Percentiles rank a stretch among this genome's conserved stretches.
These are phyloP conservation scores for Calvadosia cruxmelitensis DNA, from an alignment of 30 jellyfish, hydroid and myxozoan species.

Conservation along the genomic window DNA sequence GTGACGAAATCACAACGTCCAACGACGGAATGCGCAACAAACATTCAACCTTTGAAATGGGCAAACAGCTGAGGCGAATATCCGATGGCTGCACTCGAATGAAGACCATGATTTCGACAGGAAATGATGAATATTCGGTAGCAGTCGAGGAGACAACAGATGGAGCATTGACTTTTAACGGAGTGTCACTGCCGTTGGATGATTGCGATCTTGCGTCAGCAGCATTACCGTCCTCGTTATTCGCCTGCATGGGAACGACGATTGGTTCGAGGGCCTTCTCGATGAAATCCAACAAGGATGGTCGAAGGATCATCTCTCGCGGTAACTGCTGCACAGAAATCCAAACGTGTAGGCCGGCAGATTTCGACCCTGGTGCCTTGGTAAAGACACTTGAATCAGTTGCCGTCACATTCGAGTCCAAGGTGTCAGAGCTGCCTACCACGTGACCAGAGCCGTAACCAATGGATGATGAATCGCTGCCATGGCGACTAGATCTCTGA, in stretches of 20 bases:
- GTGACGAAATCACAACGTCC: conserved; percentile 73
- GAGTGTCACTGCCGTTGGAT: conserved; percentile 3
- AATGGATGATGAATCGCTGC: not conserved
- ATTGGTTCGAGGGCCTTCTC: conserved; percentile 81
- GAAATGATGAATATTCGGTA: conserved; percentile 66
- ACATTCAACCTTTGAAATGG: conserved; percentile 84
- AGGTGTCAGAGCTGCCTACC: not conserved
- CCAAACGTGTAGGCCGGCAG: conserved; percentile 74
- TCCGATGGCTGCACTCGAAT: conserved; percentile 89
- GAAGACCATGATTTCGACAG: conserved; percentile 72
- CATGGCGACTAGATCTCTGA: conserved; percentile 10
- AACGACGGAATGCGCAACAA: conserved; percentile 71
- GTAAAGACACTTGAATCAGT: conserved; percentile 19
- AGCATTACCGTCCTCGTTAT: not conserved
- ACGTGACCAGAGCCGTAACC: conserved; percentile 19
- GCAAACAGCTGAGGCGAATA: conserved; percentile 78
- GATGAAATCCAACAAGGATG: conserved; percentile 69
- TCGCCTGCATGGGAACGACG: conserved; percentile 17
- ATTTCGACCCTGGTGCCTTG: conserved; percentile 43
- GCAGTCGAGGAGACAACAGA: conserved; percentile 67
- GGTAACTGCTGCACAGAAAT: conserved; percentile 67
- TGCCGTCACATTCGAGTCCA: conserved; percentile 20
- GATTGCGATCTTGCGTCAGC: not conserved
- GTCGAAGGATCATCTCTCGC: conserved; percentile 73
- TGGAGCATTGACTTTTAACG: conserved; percentile 14